Conservation (phyloP, 2,113 vertebrate species). For the Dicaeum eximium region DNA sequence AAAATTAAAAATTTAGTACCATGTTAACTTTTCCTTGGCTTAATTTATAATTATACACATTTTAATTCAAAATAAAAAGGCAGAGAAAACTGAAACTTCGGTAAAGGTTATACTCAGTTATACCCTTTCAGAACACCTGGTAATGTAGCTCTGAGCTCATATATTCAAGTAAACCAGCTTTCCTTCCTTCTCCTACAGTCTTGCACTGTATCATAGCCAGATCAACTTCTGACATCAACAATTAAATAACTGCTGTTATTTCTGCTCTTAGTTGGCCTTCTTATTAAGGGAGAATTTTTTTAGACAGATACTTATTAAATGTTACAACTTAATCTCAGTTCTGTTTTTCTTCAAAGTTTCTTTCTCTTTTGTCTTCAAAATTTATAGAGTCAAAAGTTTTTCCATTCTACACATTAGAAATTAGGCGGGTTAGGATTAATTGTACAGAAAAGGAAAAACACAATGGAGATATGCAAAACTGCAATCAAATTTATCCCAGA, state of each 20-base stretch:
- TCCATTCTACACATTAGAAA: background rate
- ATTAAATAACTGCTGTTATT: background rate
- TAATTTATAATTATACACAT: background rate
- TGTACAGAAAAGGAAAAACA: background rate
- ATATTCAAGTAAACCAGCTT: background rate
- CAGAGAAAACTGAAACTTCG: background rate
- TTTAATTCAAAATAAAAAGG: background rate
- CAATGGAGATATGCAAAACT: background rate
- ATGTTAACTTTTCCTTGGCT: background rate
- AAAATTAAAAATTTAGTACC: background rate
- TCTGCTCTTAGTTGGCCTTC: background rate
- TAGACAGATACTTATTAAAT: background rate
- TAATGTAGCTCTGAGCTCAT: background rate
- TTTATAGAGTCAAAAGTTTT: background rate
- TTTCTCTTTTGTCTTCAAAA: background rate
- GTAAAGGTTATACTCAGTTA: background rate
- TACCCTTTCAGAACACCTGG: rapidly evolving
- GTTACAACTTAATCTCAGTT: background rate
- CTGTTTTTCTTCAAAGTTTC: background rate
- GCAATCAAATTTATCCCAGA: background rate
- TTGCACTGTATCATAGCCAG: background rate
- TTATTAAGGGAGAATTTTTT: background rate
- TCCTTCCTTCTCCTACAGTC: background rate
- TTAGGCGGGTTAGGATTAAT: background rate
- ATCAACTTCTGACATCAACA: background rate